Base-by-base conservation (phyloP, 2,888 invertebrate genomes). In the Petrolisthes cinctipes region DNA sequence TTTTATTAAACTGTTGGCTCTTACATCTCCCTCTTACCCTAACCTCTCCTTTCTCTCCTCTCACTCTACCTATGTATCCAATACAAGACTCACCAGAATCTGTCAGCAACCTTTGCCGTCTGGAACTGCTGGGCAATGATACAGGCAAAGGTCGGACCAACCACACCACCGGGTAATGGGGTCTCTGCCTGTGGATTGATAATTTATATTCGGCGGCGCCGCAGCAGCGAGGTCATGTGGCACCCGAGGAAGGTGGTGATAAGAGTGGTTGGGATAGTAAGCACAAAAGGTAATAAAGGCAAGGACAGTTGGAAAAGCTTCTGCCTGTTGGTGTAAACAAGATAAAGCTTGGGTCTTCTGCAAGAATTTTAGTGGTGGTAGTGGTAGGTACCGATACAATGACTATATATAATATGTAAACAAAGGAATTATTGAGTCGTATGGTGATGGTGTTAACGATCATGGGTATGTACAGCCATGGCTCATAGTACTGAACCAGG, bases 61-160 rank as follows among this genome's bases (percentile, higher is more conserved):
- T 1, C 37, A 37, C 37, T 37, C 37, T 37, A 37, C 37, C 2
- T 37, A 37, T 37, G 37, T 37, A 37, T n/a, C 17, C 37, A 57
- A 73, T 20, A 17, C 5, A 1, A n/a, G 3, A n/a, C 81, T 83
- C 73, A 89, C 89, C 89, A 89, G 66, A 85, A 87, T 76, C 87
- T 84, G 75, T 89, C 89, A 0, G 83, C 79, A 4, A 56, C 56
- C 57, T 75, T 89, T 17, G 56, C 14, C 17, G 14, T 79, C 37
- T 79, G 54, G 66, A 89, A 89, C 81, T 89, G 89, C 9, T 17
- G 53, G 57, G 87, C 54, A 9, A 87, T 87, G 37, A 89, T 86
- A 81, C 89, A 89, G 76, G 85, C 83, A 20, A 89, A 88, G 3
- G 89, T 89, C 6, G 89, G 89, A n/a, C 89, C 89, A 56, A 89